These are phyloP conservation scores for Mirounga angustirostris DNA, from an alignment of 2,113 vertebrate species.

Conservation along the genomic window DNA sequence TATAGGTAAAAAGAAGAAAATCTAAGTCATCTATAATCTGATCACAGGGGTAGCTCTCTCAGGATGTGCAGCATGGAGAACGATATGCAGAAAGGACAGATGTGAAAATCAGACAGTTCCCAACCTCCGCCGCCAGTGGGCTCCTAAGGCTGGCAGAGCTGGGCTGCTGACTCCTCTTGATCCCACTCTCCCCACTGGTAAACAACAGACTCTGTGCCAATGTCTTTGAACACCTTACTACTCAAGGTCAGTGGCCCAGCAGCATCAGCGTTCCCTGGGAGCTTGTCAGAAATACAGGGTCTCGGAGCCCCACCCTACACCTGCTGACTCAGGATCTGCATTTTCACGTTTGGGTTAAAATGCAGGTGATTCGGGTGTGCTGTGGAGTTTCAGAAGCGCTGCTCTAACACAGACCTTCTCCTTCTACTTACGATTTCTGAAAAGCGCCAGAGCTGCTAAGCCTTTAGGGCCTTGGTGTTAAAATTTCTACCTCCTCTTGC, in stretches of 20 bases:
- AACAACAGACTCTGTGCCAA: neutral
- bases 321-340: neutral
- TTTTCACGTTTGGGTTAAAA: neutral
- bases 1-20: neutral
- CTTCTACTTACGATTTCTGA: neutral
- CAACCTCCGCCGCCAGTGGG: fast-evolving
- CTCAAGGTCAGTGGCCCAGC: neutral
- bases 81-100: fast-evolving
- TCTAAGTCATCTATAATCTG: neutral
- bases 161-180: no score
- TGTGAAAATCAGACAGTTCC: neutral
- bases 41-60: neutral
- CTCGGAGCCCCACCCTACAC: neutral
- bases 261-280: neutral
- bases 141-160: fast-evolving
- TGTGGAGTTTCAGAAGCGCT: neutral
- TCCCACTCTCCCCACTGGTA: neutral
- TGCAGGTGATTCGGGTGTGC: fast-evolving
- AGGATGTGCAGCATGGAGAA: no score
- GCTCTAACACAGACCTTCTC: neutral
- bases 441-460: neutral
- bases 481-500: neutral
- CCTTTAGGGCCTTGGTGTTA: neutral
- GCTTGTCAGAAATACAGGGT: neutral
- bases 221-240: neutral